Evolutionary conservation across 2,888 invertebrate genomes (phyloP).

Genomic region (Ganaspis brasiliensis): DNA sequence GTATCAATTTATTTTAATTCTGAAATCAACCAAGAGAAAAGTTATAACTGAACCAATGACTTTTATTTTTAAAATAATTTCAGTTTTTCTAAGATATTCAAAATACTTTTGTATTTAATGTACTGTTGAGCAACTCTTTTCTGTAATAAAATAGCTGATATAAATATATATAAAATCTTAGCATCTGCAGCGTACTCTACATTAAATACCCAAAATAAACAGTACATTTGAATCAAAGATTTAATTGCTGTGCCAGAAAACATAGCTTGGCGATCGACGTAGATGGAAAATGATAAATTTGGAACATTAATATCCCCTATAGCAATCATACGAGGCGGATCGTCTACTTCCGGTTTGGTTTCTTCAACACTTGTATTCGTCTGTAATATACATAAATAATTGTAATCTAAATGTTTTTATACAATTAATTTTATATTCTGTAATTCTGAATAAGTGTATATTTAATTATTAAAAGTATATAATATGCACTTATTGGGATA

Average conservation of each 20-base stretch:
- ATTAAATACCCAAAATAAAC: not conserved
- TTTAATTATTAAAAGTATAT: too few relatives aligned
- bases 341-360: not conserved
- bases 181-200: not conserved
- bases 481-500: too few relatives aligned
- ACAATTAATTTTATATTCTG: too few relatives aligned
- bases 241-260: not conserved
- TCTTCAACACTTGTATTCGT: not conserved
- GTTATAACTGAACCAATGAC: too few relatives aligned
- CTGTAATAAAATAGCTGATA: not conserved
- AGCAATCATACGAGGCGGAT: not conserved
- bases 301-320: not conserved
- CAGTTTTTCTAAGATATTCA: too few relatives aligned
- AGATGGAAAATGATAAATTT: not conserved
- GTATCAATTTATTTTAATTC: too few relatives aligned
- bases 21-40: not conserved
- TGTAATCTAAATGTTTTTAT: too few relatives aligned
- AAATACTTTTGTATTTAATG: not conserved
- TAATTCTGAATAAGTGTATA: too few relatives aligned
- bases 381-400: not conserved
- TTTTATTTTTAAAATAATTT: not conserved
- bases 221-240: not conserved
- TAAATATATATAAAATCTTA: not conserved
- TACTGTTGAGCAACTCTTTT: not conserved
- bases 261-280: not conserved